phyloP scores from a whole-genome alignment of 2,888 invertebrate species.

The Adelphocoris suturalis region DNA sequence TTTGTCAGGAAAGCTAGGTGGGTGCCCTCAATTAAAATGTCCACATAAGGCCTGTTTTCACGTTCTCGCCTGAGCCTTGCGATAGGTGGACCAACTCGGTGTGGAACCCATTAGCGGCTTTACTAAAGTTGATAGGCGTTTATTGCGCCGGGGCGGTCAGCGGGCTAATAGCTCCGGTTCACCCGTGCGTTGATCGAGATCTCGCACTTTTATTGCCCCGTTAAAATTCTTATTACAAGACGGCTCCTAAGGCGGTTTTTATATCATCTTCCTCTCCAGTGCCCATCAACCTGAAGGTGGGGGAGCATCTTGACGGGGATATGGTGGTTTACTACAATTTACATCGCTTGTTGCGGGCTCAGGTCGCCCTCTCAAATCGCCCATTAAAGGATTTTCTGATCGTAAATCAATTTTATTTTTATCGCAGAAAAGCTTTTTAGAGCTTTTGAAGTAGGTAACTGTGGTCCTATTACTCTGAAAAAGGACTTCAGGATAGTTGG shows the following conservation, averaged over 20 bases:
- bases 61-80: too few relatives aligned
- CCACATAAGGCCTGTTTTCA: too few relatives aligned
- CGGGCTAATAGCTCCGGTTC: slow-evolving; percentile 18
- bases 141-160: slow-evolving; percentile 20
- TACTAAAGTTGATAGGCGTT: slow-evolving; percentile 31
- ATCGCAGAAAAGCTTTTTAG: slow-evolving; percentile 23
- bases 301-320: neutral
- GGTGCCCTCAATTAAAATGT: too few relatives aligned
- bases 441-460: neutral
- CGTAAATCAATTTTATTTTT: slow-evolving; percentile 3
- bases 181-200: slow-evolving; percentile 31
- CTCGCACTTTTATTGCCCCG: slow-evolving; percentile 31
- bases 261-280: neutral
- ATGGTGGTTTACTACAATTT: slow-evolving; percentile 27
- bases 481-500: neutral
- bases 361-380: neutral
- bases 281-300: neutral
- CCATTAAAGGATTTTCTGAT: slow-evolving; percentile 36
- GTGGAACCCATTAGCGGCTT: slow-evolving; percentile 16
- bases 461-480: neutral
- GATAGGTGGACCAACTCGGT: neutral
- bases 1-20: too few relatives aligned
- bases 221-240: slow-evolving; percentile 39
- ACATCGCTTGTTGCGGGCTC: slow-evolving; percentile 3
- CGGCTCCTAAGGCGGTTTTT: neutral